A percentile compares a stretch with the other conserved stretches of the same genome.
Conservation (phyloP, 2,888 invertebrate genomes). For the Priapulus caudatus region DNA sequence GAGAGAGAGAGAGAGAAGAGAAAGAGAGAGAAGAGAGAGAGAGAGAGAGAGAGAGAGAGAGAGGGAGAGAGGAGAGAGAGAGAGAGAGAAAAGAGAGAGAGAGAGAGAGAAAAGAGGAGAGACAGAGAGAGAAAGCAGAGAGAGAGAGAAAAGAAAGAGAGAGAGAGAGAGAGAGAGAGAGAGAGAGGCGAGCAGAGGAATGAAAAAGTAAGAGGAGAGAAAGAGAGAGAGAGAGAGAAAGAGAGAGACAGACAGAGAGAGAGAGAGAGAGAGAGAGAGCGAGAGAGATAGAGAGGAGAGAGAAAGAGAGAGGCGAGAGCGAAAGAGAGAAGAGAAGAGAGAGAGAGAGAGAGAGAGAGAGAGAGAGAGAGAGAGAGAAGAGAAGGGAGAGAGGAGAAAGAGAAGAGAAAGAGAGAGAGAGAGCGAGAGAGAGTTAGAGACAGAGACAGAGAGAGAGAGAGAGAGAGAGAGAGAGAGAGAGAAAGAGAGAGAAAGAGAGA, state of each 20-base stretch:
- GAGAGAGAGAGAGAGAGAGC: neutral
- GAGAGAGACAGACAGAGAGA: neutral
- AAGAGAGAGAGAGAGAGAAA: no score
- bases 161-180: conserved; percentile 3
- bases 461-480: conserved; percentile 3
- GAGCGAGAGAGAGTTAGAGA: no score
- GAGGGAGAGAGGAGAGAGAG: no score
- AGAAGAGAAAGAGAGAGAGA: no score
- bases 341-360: conserved; percentile 3
- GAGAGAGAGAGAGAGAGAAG: conserved; percentile 3
- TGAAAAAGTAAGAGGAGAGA: neutral
- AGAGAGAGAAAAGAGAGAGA: conserved; percentile 3
- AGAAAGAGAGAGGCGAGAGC: no score
- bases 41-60: conserved; percentile 3
- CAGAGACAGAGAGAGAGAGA: no score
- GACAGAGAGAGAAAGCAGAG: neutral
- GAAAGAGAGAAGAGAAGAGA: no score
- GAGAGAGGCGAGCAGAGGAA: neutral
- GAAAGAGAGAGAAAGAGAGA: conserved; percentile 3
- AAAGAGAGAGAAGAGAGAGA: neutral
- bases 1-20: no score
- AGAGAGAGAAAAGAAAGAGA: conserved; percentile 3
- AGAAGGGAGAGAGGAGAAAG: no score
- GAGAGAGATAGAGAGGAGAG: no score
- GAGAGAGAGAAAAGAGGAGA: no score